phyloP scores from a whole-genome alignment of 2,113 vertebrate species.

The Brachyhypopomus gauderio region DNA sequence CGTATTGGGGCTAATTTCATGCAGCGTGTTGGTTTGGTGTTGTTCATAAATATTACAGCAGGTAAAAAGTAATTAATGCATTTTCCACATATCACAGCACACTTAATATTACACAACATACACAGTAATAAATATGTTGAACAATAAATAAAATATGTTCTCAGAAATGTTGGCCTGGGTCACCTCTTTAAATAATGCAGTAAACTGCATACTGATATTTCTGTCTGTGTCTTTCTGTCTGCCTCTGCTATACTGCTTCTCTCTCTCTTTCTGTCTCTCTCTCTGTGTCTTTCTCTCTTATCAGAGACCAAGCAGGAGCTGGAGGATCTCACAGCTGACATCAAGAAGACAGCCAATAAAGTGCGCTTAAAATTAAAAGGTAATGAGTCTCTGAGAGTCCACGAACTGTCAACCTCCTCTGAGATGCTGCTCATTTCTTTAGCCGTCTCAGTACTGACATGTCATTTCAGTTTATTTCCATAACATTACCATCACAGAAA shows the following conservation, averaged over 20 bases:
- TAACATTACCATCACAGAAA: no score
- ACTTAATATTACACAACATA: background rate
- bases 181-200: background rate
- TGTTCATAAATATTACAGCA: no score
- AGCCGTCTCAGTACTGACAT: background rate
- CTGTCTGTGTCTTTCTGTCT: background rate
- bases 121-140: constrained; percentile 1
- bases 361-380: constrained; percentile 98
- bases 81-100: background rate
- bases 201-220: background rate
- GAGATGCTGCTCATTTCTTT: background rate
- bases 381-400: constrained; percentile 48
- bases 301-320: constrained; percentile 94
- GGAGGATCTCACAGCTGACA: constrained; percentile 94
- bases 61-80: background rate
- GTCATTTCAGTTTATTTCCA: no score
- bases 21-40: background rate
- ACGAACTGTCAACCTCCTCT: background rate
- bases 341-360: constrained; percentile 98
- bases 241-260: background rate
- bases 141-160: background rate
- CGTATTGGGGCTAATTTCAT: background rate
- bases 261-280: constrained; percentile 16
- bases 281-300: background rate
- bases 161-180: background rate